Conservation (phyloP, 2,888 invertebrate species). For the Lasioglossum marginatum region DNA sequence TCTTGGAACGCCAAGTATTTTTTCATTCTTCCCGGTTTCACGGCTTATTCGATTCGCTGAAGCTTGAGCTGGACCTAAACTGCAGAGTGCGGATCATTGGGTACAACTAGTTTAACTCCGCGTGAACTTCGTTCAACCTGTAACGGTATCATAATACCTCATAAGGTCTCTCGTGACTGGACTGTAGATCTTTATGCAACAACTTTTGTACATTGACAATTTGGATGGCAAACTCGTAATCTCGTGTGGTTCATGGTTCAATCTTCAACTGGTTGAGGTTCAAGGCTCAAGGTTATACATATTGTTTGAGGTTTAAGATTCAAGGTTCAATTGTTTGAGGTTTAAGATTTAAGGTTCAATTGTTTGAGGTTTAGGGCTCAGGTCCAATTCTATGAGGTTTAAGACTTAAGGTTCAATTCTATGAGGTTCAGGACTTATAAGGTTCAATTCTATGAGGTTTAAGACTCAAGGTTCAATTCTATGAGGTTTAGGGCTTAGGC, state of each 20-base stretch:
- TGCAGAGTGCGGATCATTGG: neutral
- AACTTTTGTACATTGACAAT: neutral
- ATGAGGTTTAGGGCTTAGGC: too few species aligned
- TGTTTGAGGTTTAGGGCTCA: too few species aligned
- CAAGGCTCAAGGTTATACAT: too few species aligned
- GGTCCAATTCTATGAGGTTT: too few species aligned
- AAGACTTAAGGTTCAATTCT: too few species aligned
- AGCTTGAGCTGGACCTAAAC: neutral
- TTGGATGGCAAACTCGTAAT: too few species aligned
- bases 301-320: too few species aligned
- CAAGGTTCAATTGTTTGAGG: too few species aligned
- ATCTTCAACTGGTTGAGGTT: too few species aligned
- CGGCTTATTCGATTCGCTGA: constrained; percentile 13
- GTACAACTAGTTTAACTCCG: neutral
- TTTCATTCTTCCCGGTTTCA: constrained; percentile 32
- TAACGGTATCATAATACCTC: neutral
- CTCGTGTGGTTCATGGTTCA: too few species aligned
- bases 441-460: neutral
- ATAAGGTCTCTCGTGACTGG: neutral
- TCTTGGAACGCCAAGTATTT: constrained; percentile 34
- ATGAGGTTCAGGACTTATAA: fast-evolving
- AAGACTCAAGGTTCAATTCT: too few species aligned
- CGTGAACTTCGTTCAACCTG: neutral
- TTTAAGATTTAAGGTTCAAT: too few species aligned
- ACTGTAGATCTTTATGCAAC: neutral